Percentiles rank a stretch among this genome's conserved stretches.
Evolutionary conservation across 1,140 invertebrate species (phyloP).

Genomic region (Drosophila quadrilineata): DNA sequence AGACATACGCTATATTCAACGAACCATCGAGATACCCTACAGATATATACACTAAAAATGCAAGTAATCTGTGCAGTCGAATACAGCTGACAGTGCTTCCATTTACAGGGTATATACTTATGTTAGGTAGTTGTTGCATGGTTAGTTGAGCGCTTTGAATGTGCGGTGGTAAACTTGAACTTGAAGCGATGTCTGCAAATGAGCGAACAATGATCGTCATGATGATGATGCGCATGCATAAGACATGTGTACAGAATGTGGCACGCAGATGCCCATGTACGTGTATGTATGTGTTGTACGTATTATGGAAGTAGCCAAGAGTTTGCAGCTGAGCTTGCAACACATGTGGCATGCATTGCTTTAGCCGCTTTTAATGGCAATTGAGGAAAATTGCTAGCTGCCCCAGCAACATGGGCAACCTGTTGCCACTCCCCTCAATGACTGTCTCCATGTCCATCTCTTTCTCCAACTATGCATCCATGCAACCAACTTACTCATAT

Average conservation of each 20-base stretch:
- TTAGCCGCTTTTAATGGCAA: conserved; percentile 46
- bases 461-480: no score
- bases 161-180: conserved; percentile 63
- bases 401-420: neutral
- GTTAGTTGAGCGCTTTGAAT: neutral
- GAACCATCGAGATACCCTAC: neutral
- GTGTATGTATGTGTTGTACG: conserved; percentile 7
- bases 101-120: conserved; percentile 12
- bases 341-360: conserved; percentile 33
- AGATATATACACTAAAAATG: neutral
- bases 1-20: neutral
- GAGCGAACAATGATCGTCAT: conserved; percentile 15
- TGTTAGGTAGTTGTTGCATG: neutral
- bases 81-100: no score
- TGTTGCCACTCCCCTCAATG: conserved; percentile 4
- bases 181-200: conserved; percentile 55
- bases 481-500: no score
- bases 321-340: conserved; percentile 18
- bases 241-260: no score
- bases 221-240: conserved; percentile 46
- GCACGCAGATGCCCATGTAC: conserved; percentile 31
- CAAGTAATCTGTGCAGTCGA: no score
- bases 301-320: conserved; percentile 27
- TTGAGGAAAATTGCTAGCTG: conserved; percentile 55
- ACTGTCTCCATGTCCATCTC: no score